Evolutionary conservation across 2,888 invertebrate genomes (phyloP), one percentile per base, ranked within the genome.

Genomic region (Yponomeuta sedellus): DNA sequence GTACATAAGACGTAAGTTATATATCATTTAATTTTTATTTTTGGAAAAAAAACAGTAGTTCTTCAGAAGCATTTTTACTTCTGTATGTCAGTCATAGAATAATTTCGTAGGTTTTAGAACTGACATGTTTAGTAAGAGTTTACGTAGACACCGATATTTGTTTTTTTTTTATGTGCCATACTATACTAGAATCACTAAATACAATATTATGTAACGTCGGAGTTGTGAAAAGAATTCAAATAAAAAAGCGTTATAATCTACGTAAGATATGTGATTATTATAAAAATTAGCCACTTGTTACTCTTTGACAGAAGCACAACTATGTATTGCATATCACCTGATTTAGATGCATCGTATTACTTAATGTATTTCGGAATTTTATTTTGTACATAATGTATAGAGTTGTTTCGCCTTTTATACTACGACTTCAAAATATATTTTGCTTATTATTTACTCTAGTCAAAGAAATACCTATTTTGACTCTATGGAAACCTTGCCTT

Each of bases 211-310:
- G 81, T 79, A 85, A 88, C 84, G 78, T 84, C 82, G 77, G 89
- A 85, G 91, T 91, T 91, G 91, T 90, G 91, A 91, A 79, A 79
- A 78, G 69, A 84, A 86, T 83, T 84, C 80, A 87, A 84, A 86
- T 78, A 71, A 85, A 80, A 80, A 79, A 80, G 76, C 69, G 75
- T 79, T 85, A 82, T 82, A 82, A 87, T 84, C 86, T 88, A 91
- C 91, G 89, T 90, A 90, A 90, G 81, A 80, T 86, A 78, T 91
- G 90, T 91, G 90, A 91, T 91, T 39, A 39, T 85, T 83, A 77
- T 63, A 67, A 40, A 75, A 75, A 71, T 84, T 87, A 86, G 78
- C 82, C 86, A 87, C 88, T 89, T 86, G 88, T 90, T 89, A 89
- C 84, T 78, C 80, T 76, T 75, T 57, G 64, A 76, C 77, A 82